Conservation (phyloP, 1,140 invertebrate genomes). For the Neotoxoptera formosana region DNA sequence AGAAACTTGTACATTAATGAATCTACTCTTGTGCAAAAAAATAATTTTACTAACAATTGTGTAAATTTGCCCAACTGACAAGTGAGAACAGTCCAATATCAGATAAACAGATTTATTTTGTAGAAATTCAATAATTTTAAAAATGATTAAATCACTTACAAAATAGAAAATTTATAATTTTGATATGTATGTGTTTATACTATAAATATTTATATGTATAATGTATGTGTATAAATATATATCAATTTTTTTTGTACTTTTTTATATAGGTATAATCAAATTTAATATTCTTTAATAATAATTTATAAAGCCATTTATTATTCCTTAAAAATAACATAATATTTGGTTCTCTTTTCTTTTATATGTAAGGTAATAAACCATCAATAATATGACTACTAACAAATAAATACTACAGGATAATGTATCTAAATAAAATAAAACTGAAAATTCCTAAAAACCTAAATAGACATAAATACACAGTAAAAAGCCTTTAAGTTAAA, state of each 20-base stretch:
- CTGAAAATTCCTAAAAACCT: neutral
- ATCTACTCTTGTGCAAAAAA: conserved; percentile 1
- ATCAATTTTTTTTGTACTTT: conserved; percentile 1
- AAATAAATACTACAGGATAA: conserved; percentile 50
- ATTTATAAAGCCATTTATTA: conserved; percentile 7
- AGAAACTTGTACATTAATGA: neutral
- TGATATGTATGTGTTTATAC: conserved; percentile 37
- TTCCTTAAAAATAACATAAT: conserved; percentile 11
- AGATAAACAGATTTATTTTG: neutral
- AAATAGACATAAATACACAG: conserved; percentile 24
- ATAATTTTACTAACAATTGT: neutral
- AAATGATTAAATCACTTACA: neutral
- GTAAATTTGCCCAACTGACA: neutral
- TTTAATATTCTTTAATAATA: neutral
- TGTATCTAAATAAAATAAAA: conserved; percentile 32
- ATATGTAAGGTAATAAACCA: neutral
- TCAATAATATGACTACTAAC: neutral
- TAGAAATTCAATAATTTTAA: neutral
- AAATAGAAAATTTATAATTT: neutral
- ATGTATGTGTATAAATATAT: neutral
- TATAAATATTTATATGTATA: neutral
- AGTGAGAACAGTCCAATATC: neutral
- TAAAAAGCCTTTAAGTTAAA: neutral
- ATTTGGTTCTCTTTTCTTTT: conserved; percentile 27
- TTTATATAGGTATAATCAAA: neutral